Evolutionary conservation across 2,797 vertebrate genomes (phyloP).

Genomic region (Harpagifer antarcticus): DNA sequence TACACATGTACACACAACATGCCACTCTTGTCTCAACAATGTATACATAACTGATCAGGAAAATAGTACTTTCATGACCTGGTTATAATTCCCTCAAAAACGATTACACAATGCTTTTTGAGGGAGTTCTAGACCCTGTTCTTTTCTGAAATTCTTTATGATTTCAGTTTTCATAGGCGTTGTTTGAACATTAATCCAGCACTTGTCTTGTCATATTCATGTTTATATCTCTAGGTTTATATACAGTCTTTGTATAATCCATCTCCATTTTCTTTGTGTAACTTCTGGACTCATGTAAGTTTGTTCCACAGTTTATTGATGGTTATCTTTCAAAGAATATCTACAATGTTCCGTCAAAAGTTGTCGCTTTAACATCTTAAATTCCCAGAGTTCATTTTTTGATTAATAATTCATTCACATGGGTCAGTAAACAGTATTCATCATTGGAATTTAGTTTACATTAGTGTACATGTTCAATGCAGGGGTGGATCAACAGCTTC

Average conservation of each 20-base stretch:
- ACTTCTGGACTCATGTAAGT: background rate
- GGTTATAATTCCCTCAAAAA: background rate
- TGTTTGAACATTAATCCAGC: background rate
- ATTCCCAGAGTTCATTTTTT: background rate
- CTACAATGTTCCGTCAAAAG: background rate
- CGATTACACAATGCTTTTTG: background rate
- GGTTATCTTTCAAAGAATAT: background rate
- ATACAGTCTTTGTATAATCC: background rate
- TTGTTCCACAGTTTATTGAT: background rate
- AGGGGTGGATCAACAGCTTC: background rate
- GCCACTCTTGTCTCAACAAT: too few relatives aligned
- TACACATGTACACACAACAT: constrained; percentile 5
- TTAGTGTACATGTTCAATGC: too few relatives aligned
- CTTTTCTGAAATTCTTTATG: background rate
- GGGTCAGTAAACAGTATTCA: background rate
- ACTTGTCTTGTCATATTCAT: background rate
- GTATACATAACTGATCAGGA: background rate
- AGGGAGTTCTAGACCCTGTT: background rate
- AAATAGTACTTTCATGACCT: background rate
- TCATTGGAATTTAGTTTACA: background rate
- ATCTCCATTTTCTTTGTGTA: background rate
- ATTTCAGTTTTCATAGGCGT: background rate
- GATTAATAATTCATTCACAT: background rate
- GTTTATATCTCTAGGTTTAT: constrained; percentile 11
- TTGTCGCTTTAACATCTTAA: background rate